Evolutionary conservation across 2,797 vertebrate genomes (phyloP), one percentile per base, ranked within the genome.

Genomic region (Tauraco hartlaubi): DNA sequence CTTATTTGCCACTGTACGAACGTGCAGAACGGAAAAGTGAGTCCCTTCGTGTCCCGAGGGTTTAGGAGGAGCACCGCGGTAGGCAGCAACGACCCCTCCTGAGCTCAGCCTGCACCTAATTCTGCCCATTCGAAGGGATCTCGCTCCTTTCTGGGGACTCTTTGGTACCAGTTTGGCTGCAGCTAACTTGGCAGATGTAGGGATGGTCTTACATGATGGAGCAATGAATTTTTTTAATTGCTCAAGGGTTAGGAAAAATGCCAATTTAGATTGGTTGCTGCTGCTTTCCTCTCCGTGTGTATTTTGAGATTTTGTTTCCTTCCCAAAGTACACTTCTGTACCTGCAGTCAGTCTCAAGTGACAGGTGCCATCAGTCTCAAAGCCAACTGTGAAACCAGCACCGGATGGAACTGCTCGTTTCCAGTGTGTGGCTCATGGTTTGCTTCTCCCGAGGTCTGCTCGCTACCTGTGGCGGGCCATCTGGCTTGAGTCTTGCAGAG

Each of bases 301-400:
- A 25, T 67, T 94, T 71, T 67, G 68, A 82, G 56, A 54, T 71
- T 15, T 56, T 79, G 31, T 84, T 96, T 94, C 67, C 77, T 76
- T 63, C 33, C 77, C 59, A 0, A 84, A 86, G 59, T 9, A 44
- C 33, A 1, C n/a, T 52, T 29, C 56, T 39, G 79, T 35, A 46
- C 26, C 55, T 37, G 37, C 54, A 82, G 93, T 39, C 54, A 39
- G 68, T 75, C 43, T 44, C 37, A 4, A 25, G 72, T 77, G 91
- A 93, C 87, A 80, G 86, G 37, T 3, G 26, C 59, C 72, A 95
- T 93, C 92, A 77, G 67, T 89, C 88, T 72, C 9, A 15, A 48
- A 41, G 71, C 21, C 88, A 56, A 61, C 52, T 54, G 26, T 16
- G 59, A 28, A 86, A 58, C 33, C 2, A 4, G 72, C 72, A 64